Conservation (phyloP, 2,797 vertebrate species). For the Eremophila alpestris region DNA sequence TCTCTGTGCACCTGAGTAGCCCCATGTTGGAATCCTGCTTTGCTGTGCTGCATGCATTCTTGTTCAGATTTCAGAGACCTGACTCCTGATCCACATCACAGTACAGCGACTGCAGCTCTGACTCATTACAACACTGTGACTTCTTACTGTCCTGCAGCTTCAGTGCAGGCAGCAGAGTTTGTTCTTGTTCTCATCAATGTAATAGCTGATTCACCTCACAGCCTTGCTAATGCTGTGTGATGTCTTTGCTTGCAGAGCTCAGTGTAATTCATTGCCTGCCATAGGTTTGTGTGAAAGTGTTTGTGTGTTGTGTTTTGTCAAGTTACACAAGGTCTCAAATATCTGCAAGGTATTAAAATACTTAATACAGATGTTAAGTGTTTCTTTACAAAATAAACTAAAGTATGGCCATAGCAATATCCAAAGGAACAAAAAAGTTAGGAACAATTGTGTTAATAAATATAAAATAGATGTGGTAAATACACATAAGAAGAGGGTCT, state of each 20-base stretch:
- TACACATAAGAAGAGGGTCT: background rate
- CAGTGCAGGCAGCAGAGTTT: background rate
- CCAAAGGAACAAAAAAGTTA: background rate
- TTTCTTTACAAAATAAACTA: background rate
- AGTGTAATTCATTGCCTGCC: background rate
- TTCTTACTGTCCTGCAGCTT: background rate
- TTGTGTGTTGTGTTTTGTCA: background rate
- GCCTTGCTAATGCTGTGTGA: background rate
- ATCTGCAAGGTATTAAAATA: background rate
- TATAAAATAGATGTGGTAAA: background rate
- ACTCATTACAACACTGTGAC: background rate
- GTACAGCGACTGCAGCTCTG: background rate
- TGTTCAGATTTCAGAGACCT: background rate
- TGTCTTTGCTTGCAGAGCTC: background rate
- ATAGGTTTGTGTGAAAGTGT: rapidly evolving
- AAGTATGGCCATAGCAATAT: background rate
- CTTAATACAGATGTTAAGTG: background rate
- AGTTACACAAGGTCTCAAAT: background rate
- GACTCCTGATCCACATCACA: background rate
- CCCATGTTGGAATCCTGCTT: background rate
- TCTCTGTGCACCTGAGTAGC: background rate
- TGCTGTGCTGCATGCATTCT: background rate
- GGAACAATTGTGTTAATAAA: background rate
- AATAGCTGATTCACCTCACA: background rate
- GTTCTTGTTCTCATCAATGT: background rate